Percentiles rank a stretch among this genome's conserved stretches.
phyloP scores from a whole-genome alignment of 2,888 invertebrate genomes.

The Noctua janthe region DNA sequence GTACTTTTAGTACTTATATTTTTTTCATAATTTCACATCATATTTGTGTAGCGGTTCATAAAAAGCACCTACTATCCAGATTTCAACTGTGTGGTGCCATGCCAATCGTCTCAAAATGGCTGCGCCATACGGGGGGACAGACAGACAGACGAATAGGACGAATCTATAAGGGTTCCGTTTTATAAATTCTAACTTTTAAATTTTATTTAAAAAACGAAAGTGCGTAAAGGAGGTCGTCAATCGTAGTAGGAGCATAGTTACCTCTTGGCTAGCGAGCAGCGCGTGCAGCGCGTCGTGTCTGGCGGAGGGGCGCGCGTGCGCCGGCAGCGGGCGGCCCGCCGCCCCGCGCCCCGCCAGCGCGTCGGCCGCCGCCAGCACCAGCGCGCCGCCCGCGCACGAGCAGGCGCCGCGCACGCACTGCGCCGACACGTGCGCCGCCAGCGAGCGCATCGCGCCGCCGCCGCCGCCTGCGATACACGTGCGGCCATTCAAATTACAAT shows the following conservation, averaged over 20 bases:
- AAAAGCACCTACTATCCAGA: too few relatives aligned
- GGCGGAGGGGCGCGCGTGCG: conserved; percentile 89
- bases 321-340: conserved; percentile 91
- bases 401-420: conserved; percentile 81
- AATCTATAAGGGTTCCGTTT: too few relatives aligned
- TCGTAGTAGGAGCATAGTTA: conserved; percentile 49
- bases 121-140: too few relatives aligned
- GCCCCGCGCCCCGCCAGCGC: conserved; percentile 94
- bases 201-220: too few relatives aligned
- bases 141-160: too few relatives aligned
- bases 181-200: too few relatives aligned
- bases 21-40: too few relatives aligned
- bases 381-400: conserved; percentile 92
- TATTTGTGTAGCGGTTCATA: too few relatives aligned
- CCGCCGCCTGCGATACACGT: conserved; percentile 22
- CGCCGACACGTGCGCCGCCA: conserved; percentile 31
- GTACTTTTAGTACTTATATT: too few relatives aligned
- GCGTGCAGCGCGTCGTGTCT: conserved; percentile 90
- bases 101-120: too few relatives aligned
- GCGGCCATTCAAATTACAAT: background rate
- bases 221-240: too few relatives aligned
- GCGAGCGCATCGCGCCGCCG: conserved; percentile 39
- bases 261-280: conserved; percentile 78
- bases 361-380: conserved; percentile 93
- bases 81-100: too few relatives aligned